Evolutionary conservation across 2,888 invertebrate genomes (phyloP), one percentile per base, ranked within the genome.

Genomic region (Erannis defoliaria): DNA sequence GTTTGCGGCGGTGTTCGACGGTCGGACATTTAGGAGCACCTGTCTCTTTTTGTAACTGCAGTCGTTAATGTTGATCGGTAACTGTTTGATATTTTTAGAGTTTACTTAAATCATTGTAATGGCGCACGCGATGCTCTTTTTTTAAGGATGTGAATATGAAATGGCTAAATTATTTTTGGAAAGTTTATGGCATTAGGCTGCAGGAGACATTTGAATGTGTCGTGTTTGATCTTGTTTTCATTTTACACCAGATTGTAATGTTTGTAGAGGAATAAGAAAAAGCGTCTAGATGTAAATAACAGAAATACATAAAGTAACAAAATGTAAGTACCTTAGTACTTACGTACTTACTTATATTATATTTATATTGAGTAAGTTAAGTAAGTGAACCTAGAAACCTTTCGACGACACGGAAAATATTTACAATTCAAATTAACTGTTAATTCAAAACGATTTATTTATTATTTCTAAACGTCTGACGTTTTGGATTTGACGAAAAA

Each of bases 1-100:
- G 92, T 90, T 86, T 86, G 90, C 88, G 91, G 91, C 82, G 76
- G 68, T 87, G 89, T 85, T 80, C 79, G 70, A 70, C 84, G 64
- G 64, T 84, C 77, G 79, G 74, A 79, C 82, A 79, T 77, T 82
- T 83, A 83, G 73, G 82, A 85, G 88, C 88, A 88, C 88, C 88
- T 88, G 86, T 84, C 86, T 77, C 73, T 80, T 78, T 76, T 80
- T 77, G 77, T 78, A 78, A 79, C 79, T 80, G 80, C 80, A 79
- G 73, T 76, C 74, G 75, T 73, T 77, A 77, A 80, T 75, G 76
- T 77, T 79, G 76, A 78, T 80, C 77, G 76, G 74, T 67, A 70
- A 68, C 59, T 60, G 63, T 68, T 68, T 68, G 67, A 70, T 71
- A 70, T 70, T 75, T 61, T 72, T 73, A 67, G 66, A 66, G 63